Percentiles rank a stretch among this genome's conserved stretches.
Conservation (phyloP, 1,140 invertebrate genomes). For the Oryzaephilus surinamensis region DNA sequence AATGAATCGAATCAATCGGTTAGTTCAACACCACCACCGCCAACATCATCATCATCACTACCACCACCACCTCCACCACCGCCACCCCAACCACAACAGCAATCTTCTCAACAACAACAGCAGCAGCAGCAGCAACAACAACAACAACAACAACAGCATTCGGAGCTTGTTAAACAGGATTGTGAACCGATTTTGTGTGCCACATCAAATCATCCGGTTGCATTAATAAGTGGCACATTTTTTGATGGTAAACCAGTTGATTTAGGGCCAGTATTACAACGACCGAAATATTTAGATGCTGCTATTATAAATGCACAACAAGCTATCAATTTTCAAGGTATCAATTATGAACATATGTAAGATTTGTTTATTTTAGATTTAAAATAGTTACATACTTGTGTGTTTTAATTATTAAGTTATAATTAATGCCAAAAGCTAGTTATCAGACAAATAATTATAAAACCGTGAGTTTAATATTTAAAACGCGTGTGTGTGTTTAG, state of each 20-base stretch:
- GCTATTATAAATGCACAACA: constrained; percentile 38
- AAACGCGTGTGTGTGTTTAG: too few relatives aligned
- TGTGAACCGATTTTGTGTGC: not conserved
- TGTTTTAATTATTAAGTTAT: too few relatives aligned
- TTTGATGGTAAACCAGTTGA: constrained; percentile 49
- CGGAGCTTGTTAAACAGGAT: constrained; percentile 30
- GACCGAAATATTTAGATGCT: constrained; percentile 40
- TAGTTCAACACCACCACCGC: constrained; percentile 29
- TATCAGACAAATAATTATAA: too few relatives aligned
- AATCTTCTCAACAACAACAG: too few relatives aligned
- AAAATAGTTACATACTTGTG: too few relatives aligned
- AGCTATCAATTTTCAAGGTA: constrained; percentile 57
- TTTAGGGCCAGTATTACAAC: constrained; percentile 40
- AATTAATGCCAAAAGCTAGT: too few relatives aligned
- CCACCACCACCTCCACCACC: constrained; percentile 38
- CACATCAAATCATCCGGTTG: constrained; percentile 34
- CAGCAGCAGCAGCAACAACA: constrained; percentile 42
- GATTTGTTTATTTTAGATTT: too few relatives aligned
- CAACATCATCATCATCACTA: constrained; percentile 34
- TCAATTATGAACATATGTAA: constrained; percentile 65
- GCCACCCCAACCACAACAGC: constrained; percentile 38
- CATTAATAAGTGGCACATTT: constrained; percentile 41
- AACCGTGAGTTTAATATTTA: too few relatives aligned
- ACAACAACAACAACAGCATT: constrained; percentile 37
- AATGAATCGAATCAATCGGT: constrained; percentile 22